Evolutionary conservation across 2,888 invertebrate genomes (phyloP), one percentile per base, ranked within the genome.

Genomic region (Tryphoninae sp.): DNA sequence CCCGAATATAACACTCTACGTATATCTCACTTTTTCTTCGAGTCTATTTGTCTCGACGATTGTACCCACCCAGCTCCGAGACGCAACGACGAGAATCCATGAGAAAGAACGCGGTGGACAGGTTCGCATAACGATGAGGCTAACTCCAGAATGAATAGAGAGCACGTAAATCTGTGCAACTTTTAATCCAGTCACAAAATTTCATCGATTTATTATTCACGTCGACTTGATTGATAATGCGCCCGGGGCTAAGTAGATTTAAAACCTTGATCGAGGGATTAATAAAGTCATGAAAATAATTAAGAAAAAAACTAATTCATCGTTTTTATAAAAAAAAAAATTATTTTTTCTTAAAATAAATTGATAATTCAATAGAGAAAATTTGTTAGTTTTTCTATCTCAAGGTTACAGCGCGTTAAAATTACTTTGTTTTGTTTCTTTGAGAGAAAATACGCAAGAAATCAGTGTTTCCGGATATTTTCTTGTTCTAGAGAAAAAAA

Each of bases 1-100:
- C 58, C 55, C 55, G 19, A 22, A 49, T 33, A 61, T 49, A 62
- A 62, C 19, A 19, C 33, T 49, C n/a, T 9, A 53, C 13, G 45
- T 49, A 58, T 68, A 45, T 45, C 11, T 78, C 19, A 42, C 69
- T 58, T 69, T 53, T n/a, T n/a, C 42, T 58, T 23, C n/a, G n/a
- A 53, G 22, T 58, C 22, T 55, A 58, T 58, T 55, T 23, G 58
- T n/a, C 23, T 55, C 42, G 58, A 49, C 16, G 16, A 40, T 22
- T 68, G 13, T 42, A 13, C n/a, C 33, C 61, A 61, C 33, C 40
- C 58, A 42, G 22, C n/a, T 45, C 6, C 6, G 33, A 33, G 6
- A 33, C 33, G 11, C 2, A 1, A 13, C 45, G 2, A 45, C 11
- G 45, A 45, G 13, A 45, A 13, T 45, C 7, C 2, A 3, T 9